Evolutionary conservation across 2,113 vertebrate genomes (phyloP), one percentile per base, ranked within the genome.

Genomic region (Melozone crissalis): DNA sequence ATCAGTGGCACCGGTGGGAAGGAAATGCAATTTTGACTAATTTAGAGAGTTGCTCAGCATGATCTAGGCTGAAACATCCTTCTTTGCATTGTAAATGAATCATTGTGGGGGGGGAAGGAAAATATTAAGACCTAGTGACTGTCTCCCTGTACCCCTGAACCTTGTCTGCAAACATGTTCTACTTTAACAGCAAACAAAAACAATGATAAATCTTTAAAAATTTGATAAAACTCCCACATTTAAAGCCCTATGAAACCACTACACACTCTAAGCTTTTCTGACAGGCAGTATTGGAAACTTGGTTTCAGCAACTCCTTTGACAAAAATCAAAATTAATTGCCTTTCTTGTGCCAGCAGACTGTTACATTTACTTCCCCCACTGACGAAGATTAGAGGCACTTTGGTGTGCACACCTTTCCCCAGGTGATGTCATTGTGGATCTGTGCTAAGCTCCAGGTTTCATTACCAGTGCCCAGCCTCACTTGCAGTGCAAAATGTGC

Each of bases 401-500:
- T 68, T 72, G 37, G 55, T 46, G 54, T 31, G 67, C n/a, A 24
- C 31, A 23, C 10, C 6, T 75, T 79, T 59, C 21, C 52, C 18
- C 13, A 17, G 52, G 24, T 63, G 54, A 59, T 18, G 12, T 27
- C 57, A 26, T 2, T 17, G 7, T 31, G 49, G 27, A 28, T 84
- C 79, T 72, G 31, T 61, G 13, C 41, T 23, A 0, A 21, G 27
- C 17, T 67, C 57, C 0, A 0, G 66, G 15, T 63, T 61, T 49
- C 69, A 30, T 28, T 51, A 7, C 14, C 79, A 31, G 28, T 0
- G 5, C 15, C 26, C 47, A 55, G 52, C 14, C 47, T 57, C 43
- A 31, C 39, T 16, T 1, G 1, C 23, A 47, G 57, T 1, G 3
- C 52, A 30, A 44, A 72, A 30, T 0, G 20, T 3, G 1, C 1